phyloP scores from a whole-genome alignment of 2,888 invertebrate genomes.

The Neoscelio sp. region DNA sequence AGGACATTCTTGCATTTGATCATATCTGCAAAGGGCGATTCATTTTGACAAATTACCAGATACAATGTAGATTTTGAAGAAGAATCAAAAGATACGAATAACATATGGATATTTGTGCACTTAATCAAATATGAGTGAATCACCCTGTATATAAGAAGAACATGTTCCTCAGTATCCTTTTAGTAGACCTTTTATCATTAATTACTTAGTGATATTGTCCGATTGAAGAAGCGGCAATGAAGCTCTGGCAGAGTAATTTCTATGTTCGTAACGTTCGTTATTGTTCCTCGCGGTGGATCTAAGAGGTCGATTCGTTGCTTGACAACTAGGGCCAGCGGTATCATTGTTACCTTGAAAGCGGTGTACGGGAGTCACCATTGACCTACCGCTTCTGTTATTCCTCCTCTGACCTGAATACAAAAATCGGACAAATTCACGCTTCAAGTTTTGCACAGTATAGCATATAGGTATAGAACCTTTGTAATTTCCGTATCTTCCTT shows the following conservation, averaged over 20 bases:
- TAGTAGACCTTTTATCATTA: conserved; percentile 77
- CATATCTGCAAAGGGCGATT: conserved; percentile 68
- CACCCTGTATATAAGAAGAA: conserved; percentile 80
- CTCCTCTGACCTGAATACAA: conserved; percentile 64
- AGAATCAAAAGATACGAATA: background rate
- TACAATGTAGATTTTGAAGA: background rate
- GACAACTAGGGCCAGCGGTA: conserved; percentile 83
- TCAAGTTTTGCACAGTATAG: no score
- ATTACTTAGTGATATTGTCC: conserved; percentile 78
- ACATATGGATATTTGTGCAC: conserved; percentile 36
- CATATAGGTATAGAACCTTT: no score
- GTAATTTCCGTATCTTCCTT: no score
- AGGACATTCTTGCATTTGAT: conserved; percentile 12
- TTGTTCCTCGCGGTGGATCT: conserved; percentile 69
- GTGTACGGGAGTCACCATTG: conserved; percentile 89
- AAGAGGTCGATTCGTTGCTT: conserved; percentile 70
- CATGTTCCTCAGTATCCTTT: conserved; percentile 79
- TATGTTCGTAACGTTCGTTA: conserved; percentile 71
- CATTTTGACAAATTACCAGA: conserved; percentile 44
- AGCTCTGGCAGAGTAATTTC: conserved; percentile 68
- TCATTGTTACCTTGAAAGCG: conserved; percentile 86
- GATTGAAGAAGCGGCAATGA: conserved; percentile 70
- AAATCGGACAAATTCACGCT: no score
- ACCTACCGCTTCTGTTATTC: conserved; percentile 84
- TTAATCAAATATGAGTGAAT: conserved; percentile 77